phyloP scores from a whole-genome alignment of 2,888 invertebrate genomes.

The Oasisia sp. region DNA sequence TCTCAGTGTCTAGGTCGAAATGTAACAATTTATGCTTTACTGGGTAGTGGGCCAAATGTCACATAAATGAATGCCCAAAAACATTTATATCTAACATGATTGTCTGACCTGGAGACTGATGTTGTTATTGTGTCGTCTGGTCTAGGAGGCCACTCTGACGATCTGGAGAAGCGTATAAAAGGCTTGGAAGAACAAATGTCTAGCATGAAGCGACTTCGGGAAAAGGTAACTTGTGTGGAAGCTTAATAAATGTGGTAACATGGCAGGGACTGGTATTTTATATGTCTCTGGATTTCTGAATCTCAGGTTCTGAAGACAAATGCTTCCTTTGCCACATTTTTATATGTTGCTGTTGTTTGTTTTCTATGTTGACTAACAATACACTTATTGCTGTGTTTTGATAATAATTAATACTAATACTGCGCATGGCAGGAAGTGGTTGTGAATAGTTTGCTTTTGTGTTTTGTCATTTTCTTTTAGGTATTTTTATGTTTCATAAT shows the following conservation, averaged over 20 bases:
- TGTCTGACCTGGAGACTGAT: neutral
- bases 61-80: too few relatives aligned
- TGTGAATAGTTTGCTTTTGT: neutral
- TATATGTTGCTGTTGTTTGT: neutral
- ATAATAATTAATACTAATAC: neutral
- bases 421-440: neutral
- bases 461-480: neutral
- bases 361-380: neutral
- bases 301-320: neutral
- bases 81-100: too few relatives aligned
- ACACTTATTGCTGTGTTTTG: neutral
- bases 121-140: neutral
- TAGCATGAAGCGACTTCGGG: neutral
- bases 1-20: too few relatives aligned
- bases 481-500: neutral
- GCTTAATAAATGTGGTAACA: neutral
- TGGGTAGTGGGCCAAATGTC: too few relatives aligned
- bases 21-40: too few relatives aligned
- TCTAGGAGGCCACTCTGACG: neutral
- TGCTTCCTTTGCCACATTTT: neutral
- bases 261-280: neutral
- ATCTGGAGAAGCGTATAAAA: neutral
- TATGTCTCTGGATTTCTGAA: neutral
- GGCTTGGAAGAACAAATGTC: slow-evolving; percentile 17
- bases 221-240: neutral